Percentiles rank a stretch among this genome's conserved stretches.
Evolutionary conservation across 1,140 invertebrate genomes (phyloP).

Genomic region (Limonius californicus): DNA sequence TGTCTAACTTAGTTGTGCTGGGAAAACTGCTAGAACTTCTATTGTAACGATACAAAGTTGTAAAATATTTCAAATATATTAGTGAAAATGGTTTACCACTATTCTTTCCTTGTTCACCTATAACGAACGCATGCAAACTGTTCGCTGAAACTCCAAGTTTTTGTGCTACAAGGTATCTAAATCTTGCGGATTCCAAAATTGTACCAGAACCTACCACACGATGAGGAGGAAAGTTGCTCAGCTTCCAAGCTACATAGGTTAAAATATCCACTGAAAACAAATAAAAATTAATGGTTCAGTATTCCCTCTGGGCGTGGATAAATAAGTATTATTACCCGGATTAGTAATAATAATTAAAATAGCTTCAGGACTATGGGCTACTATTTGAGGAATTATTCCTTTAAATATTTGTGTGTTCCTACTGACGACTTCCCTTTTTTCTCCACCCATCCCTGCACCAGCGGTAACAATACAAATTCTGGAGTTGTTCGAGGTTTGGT

Average conservation of each 20-base stretch:
- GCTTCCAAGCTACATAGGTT: conserved; percentile 64
- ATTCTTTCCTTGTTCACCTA: conserved; percentile 63
- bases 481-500: not conserved
- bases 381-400: conserved; percentile 54
- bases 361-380: conserved; percentile 52
- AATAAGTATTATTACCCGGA: conserved; percentile 19
- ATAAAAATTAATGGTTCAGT: not conserved
- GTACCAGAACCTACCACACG: conserved; percentile 62
- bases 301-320: not conserved
- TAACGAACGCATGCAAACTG: conserved; percentile 57
- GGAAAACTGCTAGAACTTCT: too few relatives aligned
- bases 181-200: conserved; percentile 59
- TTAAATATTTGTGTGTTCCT: conserved; percentile 61
- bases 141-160: conserved; percentile 54
- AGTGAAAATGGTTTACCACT: conserved; percentile 48
- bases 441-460: conserved; percentile 46
- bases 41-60: too few relatives aligned
- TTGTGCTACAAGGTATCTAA: conserved; percentile 57
- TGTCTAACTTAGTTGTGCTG: too few relatives aligned
- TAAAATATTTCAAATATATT: too few relatives aligned
- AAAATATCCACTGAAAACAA: conserved; percentile 60
- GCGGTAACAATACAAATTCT: conserved; percentile 52
- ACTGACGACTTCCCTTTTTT: conserved; percentile 55
- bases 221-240: conserved; percentile 59
- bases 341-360: conserved; percentile 26